These are phyloP conservation scores for Andrena cerasifolii DNA, from an alignment of 1,140 invertebrate genomes.

Conservation along the genomic window DNA sequence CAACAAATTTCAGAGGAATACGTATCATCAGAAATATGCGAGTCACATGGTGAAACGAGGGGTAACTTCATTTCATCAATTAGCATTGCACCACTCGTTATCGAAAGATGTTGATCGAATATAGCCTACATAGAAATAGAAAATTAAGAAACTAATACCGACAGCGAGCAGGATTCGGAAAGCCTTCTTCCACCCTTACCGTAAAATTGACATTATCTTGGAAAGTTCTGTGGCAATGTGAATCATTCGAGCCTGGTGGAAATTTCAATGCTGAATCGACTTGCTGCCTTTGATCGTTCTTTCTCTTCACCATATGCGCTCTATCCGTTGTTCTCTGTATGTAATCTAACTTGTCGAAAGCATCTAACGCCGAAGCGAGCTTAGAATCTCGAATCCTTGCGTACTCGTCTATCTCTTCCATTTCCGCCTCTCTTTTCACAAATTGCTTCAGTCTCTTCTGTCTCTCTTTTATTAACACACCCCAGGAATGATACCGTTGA, in stretches of 20 bases:
- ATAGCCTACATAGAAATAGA: too few relatives aligned
- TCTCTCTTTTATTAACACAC: conserved; percentile 48
- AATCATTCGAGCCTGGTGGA: conserved; percentile 5
- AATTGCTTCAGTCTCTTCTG: conserved; percentile 59
- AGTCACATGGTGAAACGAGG: conserved; percentile 2
- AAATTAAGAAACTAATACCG: too few relatives aligned
- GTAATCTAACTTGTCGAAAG: conserved; percentile 63
- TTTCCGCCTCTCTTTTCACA: conserved; percentile 29
- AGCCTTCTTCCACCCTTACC: too few relatives aligned
- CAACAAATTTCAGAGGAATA: not conserved
- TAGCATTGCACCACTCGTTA: not conserved
- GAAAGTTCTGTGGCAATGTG: conserved; percentile 66
- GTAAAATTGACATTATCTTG: conserved; percentile 60
- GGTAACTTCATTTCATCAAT: not conserved
- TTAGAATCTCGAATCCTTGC: conserved; percentile 63
- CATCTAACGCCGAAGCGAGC: conserved; percentile 58
- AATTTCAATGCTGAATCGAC: conserved; percentile 49
- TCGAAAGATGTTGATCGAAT: conserved; percentile 52
- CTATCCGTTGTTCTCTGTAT: conserved; percentile 65
- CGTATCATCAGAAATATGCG: not conserved
- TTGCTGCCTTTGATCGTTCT: conserved; percentile 51
- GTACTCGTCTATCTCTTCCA: conserved; percentile 58
- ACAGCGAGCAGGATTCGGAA: too few relatives aligned
- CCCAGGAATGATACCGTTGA: conserved; percentile 59
- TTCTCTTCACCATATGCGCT: conserved; percentile 59